Percentiles rank a stretch among this genome's conserved stretches.
These are phyloP conservation scores for Sesamia nonagrioides DNA, from an alignment of 1,140 invertebrate species.

Conservation along the genomic window DNA sequence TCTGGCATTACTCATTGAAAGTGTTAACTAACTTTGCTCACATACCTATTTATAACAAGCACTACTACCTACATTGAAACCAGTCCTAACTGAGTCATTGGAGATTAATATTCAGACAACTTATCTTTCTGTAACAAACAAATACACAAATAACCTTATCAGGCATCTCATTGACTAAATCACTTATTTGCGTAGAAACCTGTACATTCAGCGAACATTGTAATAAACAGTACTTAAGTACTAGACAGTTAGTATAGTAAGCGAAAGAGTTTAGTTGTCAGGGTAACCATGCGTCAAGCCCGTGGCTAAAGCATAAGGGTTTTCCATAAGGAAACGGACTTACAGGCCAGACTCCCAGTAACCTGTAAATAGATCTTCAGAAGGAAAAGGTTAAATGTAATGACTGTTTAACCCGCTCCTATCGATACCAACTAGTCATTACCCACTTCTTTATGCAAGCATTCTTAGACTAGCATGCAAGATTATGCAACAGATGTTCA, in stretches of 20 bases:
- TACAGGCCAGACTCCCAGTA: too few species aligned
- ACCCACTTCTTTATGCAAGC: too few species aligned
- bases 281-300: neutral
- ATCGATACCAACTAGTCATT: too few species aligned
- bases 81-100: conserved; percentile 13
- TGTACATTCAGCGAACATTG: conserved; percentile 21
- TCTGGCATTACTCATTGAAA: conserved; percentile 6
- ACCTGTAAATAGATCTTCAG: too few species aligned
- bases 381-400: too few species aligned
- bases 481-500: too few species aligned
- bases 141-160: conserved; percentile 40
- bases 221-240: conserved; percentile 13
- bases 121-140: conserved; percentile 28
- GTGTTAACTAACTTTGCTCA: neutral
- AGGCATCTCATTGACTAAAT: conserved; percentile 7
- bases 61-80: neutral
- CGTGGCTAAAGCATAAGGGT: too few species aligned
- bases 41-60: neutral
- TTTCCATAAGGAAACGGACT: too few species aligned
- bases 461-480: too few species aligned
- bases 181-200: conserved; percentile 29
- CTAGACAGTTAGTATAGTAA: neutral
- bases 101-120: conserved; percentile 25
- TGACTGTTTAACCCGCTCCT: too few species aligned
- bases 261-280: neutral